phyloP scores from a whole-genome alignment of 2,113 vertebrate species.

The Oostethus manadensis region DNA sequence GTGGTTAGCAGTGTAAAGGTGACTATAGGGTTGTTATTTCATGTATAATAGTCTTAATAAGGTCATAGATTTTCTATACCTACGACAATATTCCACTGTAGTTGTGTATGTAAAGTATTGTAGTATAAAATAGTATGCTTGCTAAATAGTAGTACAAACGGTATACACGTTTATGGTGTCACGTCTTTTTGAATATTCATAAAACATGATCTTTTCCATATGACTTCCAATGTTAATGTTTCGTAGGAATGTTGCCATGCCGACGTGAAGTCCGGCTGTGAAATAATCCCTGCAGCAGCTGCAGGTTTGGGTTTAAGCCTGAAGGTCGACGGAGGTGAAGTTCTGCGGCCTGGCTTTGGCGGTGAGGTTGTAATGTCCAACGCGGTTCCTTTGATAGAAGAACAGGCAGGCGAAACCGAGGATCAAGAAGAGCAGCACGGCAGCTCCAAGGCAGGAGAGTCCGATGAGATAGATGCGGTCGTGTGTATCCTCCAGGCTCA shows the following conservation, averaged over 20 bases:
- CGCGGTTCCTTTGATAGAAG: conserved; percentile 68
- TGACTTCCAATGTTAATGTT: background rate
- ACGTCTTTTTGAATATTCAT: background rate
- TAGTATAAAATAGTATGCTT: no score
- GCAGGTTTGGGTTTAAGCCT: conserved; percentile 37
- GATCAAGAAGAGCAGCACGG: conserved; percentile 49
- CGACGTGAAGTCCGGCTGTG: background rate
- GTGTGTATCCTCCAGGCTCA: background rate
- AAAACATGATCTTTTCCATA: background rate
- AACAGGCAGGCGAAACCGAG: conserved; percentile 39
- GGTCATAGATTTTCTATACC: no score
- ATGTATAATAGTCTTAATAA: no score
- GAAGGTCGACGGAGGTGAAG: conserved; percentile 63
- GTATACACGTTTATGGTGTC: no score
- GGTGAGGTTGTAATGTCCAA: conserved; percentile 69
- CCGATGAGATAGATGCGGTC: conserved; percentile 30
- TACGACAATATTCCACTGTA: no score
- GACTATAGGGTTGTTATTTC: no score
- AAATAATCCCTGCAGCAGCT: background rate
- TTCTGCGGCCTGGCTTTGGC: conserved; percentile 63
- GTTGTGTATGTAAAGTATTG: no score
- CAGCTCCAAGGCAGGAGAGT: conserved; percentile 61
- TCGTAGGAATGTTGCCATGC: background rate
- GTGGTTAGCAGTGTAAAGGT: no score
- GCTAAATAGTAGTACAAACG: background rate